Evolutionary conservation across 2,797 vertebrate genomes (phyloP), one percentile per base, ranked within the genome.

Genomic region (Discoglossus pictus): DNA sequence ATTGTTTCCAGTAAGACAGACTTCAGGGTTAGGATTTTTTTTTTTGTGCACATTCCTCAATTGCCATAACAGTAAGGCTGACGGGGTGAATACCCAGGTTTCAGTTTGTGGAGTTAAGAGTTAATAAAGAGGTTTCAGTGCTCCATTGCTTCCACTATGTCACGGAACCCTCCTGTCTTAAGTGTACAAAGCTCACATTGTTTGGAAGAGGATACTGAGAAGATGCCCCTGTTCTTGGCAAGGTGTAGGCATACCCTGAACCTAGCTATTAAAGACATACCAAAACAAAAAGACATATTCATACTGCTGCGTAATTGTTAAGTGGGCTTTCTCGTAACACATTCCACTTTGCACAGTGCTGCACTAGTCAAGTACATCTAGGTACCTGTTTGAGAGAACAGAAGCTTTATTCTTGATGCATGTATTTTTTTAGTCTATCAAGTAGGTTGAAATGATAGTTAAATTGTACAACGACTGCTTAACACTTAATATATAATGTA

Each of bases 171-270:
- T 79, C 79, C 72, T 42, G 74, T 71, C 64, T 75, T 21, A 73
- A 54, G 46, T 60, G 68, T 46, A 88, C 84, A 90, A 89, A 87
- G 84, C 75, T 73, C 65, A 81, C 78, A 84, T 86, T 87, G 87
- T 89, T 75, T 79, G 51, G 52, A 76, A 51, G 78, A 78, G 59
- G 74, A 79, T 73, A 67, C 79, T 47, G 72, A 83, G 76, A 83
- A 80, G 82, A 86, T 83, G 82, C 76, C 76, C 65, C 79, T 84
- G 75, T 80, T 79, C 80, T 86, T 83, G 82, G 83, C 83, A 84
- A 81, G 77, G 79, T 72, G 77, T 83, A 77, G 74, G 76, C 81
- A 74, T 84, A 80, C 80, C 72, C 17, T 80, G 68, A 82, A 82
- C 76, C 74, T 63, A 75, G 76, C 79, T 80, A 76, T 70, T 85